phyloP scores from a whole-genome alignment of 64 coral and sea anemone species.

The Stichodactyla helianthus region DNA sequence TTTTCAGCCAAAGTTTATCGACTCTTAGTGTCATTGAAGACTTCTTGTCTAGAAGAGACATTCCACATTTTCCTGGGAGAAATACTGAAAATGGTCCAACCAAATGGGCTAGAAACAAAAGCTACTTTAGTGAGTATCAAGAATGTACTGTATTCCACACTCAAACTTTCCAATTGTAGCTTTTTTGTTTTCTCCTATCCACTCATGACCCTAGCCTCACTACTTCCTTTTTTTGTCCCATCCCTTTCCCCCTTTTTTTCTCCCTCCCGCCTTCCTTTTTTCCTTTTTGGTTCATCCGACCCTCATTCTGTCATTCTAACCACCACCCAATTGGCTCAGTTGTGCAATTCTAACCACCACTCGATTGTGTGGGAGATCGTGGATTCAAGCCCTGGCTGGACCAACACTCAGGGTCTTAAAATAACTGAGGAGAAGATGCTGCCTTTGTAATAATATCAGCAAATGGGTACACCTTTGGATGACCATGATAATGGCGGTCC shows the following conservation, averaged over 20 bases:
- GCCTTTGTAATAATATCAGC: too few species aligned
- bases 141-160: not conserved
- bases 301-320: not conserved
- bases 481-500: too few species aligned
- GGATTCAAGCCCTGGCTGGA: too few species aligned
- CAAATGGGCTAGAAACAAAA: constrained; percentile 87
- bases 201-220: not conserved
- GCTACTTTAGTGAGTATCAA: constrained; percentile 71
- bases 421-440: too few species aligned
- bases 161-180: not conserved
- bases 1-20: constrained; percentile 89
- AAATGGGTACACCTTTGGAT: too few species aligned
- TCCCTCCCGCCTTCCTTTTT: not conserved
- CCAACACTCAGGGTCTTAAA: too few species aligned
- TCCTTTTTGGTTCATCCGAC: not conserved
- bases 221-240: too few species aligned
- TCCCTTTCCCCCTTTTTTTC: too few species aligned
- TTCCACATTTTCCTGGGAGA: constrained; percentile 67
- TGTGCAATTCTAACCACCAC: too few species aligned
- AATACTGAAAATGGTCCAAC: constrained; percentile 8
- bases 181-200: not conserved
- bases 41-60: constrained; percentile 60
- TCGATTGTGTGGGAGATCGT: too few species aligned
- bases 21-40: constrained; percentile 91
- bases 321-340: too few species aligned